Evolutionary conservation across 2,797 vertebrate genomes (phyloP), one percentile per base, ranked within the genome.

Genomic region (Pterois miles): DNA sequence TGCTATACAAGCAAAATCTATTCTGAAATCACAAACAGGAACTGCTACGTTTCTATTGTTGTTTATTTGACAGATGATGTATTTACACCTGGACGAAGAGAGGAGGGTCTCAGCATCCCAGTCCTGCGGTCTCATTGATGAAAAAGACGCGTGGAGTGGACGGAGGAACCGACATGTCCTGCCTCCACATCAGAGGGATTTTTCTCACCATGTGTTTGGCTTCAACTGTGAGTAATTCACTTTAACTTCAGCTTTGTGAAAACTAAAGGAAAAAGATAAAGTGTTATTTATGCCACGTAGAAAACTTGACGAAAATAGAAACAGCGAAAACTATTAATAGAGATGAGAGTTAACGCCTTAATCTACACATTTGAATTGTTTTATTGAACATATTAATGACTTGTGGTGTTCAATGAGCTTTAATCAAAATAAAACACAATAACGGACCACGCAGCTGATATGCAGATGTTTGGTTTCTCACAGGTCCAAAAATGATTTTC

Each of bases 161-260:
- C 12, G 8, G 46, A 58, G 54, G 68, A 65, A 4, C 34, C 14
- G 60, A 1, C 80, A 95, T 94, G 94, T 34, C 22, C 59, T 14
- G 25, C 46, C 68, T 86, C 8, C 46, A 57, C 63, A 38, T 84
- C 83, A 80, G 31, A 74, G 65, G 85, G 80, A 63, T 91, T n/a
- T 14, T 92, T 9, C 73, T 93, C 76, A 40, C 74, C 13, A 36
- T 89, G 72, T 81, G 76, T 54, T 70, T 93, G 68, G 66, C 88
- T 76, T 69, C 81, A 70, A 63, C 84, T 69, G 94, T 95, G 69
- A 95, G 94, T 94, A 27, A 57, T 72, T 65, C 5, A 23, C 23
- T 74, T 65, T 43, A 22, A 64, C 40, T 73, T 36, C 8, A 67
- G 52, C 18, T 53, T 6, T 40, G 10, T 14, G 9, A 31, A 27